Conservation (phyloP, 2,888 invertebrate species). For the Empis livida region DNA sequence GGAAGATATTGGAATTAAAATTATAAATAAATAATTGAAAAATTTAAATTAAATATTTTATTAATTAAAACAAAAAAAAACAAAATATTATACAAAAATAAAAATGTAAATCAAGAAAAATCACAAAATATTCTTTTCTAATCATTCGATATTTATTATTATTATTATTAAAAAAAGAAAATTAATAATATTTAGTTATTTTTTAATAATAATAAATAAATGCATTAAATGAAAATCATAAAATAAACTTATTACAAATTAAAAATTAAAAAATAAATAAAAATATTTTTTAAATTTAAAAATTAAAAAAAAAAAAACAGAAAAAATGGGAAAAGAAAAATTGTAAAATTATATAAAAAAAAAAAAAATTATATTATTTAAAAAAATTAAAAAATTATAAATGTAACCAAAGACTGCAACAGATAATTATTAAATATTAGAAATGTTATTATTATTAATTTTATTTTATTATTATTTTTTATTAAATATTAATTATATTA, state of each 20-base stretch:
- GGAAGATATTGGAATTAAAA: too few species aligned
- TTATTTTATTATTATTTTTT: slow-evolving; percentile 12
- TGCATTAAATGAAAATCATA: too few species aligned
- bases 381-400: slow-evolving; percentile 9
- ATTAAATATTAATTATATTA: slow-evolving; percentile 5
- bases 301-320: slow-evolving; percentile 1
- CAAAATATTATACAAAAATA: neutral
- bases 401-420: slow-evolving; percentile 40
- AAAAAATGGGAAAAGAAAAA: neutral
- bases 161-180: too few species aligned
- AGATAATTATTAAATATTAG: slow-evolving; percentile 29
- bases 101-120: neutral
- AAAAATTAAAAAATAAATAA: neutral
- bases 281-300: neutral
- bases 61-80: too few species aligned
- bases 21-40: too few species aligned
- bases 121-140: neutral
- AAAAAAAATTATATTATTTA: neutral
- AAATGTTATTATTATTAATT: slow-evolving; percentile 14
- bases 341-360: slow-evolving; percentile 8
- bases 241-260: too few species aligned
- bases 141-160: slow-evolving; percentile 14
- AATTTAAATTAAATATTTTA: too few species aligned
- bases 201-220: too few species aligned
- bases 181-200: neutral